Base-by-base conservation (phyloP, 1,140 invertebrate genomes). In the Microplitis demolitor region DNA sequence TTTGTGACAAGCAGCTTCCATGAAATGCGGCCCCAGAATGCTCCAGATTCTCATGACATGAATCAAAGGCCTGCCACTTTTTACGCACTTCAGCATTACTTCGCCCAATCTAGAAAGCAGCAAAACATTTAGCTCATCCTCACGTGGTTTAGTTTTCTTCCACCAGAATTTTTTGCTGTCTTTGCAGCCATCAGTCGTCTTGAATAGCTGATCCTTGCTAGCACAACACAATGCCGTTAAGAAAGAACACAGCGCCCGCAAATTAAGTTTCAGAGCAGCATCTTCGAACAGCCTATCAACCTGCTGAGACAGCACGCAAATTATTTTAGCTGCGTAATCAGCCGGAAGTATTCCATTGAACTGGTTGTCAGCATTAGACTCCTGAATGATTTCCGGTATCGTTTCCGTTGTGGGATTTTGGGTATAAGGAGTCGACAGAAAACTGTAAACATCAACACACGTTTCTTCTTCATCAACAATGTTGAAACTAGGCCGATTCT, bases 1-100 rank as follows among this genome's bases (percentile, higher is more conserved):
- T 78, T 95, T 94, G 82, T 97, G 95, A 79, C 96, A 97, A 8
- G 96, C 95, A 50, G 96, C 95, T 89, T 97, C 95, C 92, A 97
- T 96, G 72, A 97, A 93, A 87, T 97, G 95, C 0, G 95, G 94
- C 3, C 95, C 95, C 4, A 95, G 92, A 3, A 96, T 93, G 69
- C 93, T 94, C 96, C 96, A 98, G 11, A 94, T 89, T 80, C 93
- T 93, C 91, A 98, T 95, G 16, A 96, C 91, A 80, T 98, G 96
- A 60, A 97, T 91, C 33, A 98, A 86, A 0, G 96, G 96, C 5
- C 96, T 85, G 0, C 95, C 94, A 76, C 95, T 95, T 73, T 94
- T 90, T 0, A 96, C 92, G 66, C 95, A 95, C 77, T 95, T 93
- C 68, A 97, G 86, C 77, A 97, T 94, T 0, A 96, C 93, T 83